Percentiles rank a stretch among this genome's conserved stretches.
These are phyloP conservation scores for Salvator merianae DNA, from an alignment of 2,113 vertebrate species.

Conservation along the genomic window DNA sequence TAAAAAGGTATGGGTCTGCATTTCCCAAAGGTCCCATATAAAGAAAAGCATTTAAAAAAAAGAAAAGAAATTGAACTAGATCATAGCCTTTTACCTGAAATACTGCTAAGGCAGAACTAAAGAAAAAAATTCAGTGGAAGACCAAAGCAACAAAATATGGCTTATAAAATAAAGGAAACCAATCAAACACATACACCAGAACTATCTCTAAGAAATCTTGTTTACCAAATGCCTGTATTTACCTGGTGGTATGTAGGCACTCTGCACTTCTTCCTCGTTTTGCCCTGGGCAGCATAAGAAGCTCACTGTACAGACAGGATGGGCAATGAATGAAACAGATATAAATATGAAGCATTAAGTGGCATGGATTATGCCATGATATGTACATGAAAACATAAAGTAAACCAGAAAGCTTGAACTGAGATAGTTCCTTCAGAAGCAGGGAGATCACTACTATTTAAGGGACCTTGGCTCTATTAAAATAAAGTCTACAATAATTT, in stretches of 20 bases:
- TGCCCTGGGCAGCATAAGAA: constrained; percentile 97
- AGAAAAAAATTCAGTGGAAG: neutral
- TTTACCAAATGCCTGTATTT: constrained; percentile 78
- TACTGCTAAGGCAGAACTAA: constrained; percentile 17
- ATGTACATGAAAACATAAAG: constrained; percentile 76
- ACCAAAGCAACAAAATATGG: neutral
- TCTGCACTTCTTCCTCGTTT: constrained; percentile 98
- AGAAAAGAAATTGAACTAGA: neutral
- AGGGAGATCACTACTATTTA: constrained; percentile 53
- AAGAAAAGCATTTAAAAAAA: no score
- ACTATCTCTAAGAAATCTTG: constrained; percentile 57
- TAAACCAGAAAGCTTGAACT: constrained; percentile 77
- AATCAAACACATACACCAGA: constrained; percentile 28
- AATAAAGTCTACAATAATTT: neutral
- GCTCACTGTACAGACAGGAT: constrained; percentile 96
- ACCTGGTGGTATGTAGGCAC: constrained; percentile 99
- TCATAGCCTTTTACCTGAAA: neutral
- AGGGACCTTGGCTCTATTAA: constrained; percentile 24
- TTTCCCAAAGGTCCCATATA: neutral
- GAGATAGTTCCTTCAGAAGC: constrained; percentile 55
- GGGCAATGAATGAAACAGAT: constrained; percentile 82
- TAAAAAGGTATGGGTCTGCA: neutral
- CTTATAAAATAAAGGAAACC: constrained; percentile 22
- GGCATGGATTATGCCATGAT: constrained; percentile 82
- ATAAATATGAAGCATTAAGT: constrained; percentile 84